Percentiles rank a stretch among this genome's conserved stretches.
Conservation (phyloP, 2,113 vertebrate species). For the Melanocharis versteri region DNA sequence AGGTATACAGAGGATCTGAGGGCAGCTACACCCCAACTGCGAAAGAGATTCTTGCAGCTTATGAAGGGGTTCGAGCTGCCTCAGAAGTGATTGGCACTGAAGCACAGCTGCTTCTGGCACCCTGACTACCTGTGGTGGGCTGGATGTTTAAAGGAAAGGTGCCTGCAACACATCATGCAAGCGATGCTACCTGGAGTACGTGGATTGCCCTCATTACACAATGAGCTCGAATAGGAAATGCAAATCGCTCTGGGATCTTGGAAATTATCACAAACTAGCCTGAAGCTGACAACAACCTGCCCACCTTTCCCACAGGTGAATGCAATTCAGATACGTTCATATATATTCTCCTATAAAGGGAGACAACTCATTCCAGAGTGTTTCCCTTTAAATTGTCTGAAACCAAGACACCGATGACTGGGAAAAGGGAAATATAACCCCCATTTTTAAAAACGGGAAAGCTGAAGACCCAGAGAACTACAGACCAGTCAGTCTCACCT, state of each 20-base stretch:
- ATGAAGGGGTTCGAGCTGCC: neutral
- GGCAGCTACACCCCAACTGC: neutral
- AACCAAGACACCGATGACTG: neutral
- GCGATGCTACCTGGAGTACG: neutral
- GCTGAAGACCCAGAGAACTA: neutral
- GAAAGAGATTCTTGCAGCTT: neutral
- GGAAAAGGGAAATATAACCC: neutral
- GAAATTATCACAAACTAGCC: neutral
- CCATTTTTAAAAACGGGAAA: neutral
- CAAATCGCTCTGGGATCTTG: neutral
- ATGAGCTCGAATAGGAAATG: neutral
- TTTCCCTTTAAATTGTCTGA: neutral
- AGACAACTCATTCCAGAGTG: neutral
- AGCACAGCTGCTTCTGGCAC: neutral
- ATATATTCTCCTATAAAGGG: neutral
- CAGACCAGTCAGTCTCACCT: neutral
- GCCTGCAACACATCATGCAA: neutral
- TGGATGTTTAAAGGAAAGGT: neutral
- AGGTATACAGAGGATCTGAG: neutral
- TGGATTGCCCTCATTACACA: neutral
- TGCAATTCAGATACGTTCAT: neutral
- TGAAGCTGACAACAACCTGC: neutral
- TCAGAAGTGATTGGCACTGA: neutral
- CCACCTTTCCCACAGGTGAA: neutral
- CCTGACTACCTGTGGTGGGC: no score